Conservation (phyloP, 2,113 vertebrate genomes). For the Pao palembangensis region DNA sequence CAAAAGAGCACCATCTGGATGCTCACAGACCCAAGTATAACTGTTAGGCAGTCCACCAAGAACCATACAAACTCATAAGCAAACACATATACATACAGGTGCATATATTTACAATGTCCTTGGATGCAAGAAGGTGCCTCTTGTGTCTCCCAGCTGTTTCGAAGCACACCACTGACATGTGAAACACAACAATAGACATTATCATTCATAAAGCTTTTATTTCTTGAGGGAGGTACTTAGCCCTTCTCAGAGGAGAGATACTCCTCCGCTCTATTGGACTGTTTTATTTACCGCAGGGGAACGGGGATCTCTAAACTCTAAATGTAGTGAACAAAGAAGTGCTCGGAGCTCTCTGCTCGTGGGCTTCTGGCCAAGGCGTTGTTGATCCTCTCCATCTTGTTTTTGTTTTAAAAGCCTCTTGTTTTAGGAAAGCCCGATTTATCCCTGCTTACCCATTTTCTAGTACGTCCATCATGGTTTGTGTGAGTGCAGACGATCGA, state of each 20-base stretch:
- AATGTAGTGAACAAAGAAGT: constrained; percentile 54
- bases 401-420: constrained; percentile 36
- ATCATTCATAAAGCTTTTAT: constrained; percentile 42
- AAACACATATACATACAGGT: too few species aligned
- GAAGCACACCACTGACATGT: constrained; percentile 10
- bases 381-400: constrained; percentile 31
- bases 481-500: constrained; percentile 5
- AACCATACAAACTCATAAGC: too few species aligned
- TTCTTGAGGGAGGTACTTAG: constrained; percentile 35
- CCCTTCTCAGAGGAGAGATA: constrained; percentile 35
- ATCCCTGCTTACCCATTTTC: constrained; percentile 13
- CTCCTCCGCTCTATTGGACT: constrained; percentile 58
- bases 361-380: constrained; percentile 37
- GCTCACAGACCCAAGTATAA: too few species aligned
- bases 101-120: too few species aligned
- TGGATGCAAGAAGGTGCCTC: too few species aligned
- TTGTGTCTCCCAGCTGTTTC: constrained; percentile 2
- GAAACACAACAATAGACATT: constrained; percentile 28
- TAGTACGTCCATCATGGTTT: constrained; percentile 10
- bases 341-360: constrained; percentile 33
- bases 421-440: constrained; percentile 15
- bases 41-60: too few species aligned
- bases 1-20: too few species aligned
- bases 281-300: constrained; percentile 60
- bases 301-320: constrained; percentile 43